Evolutionary conservation across 2,888 invertebrate species (phyloP), one percentile per base, ranked within the genome.

Genomic region (Leptothorax acervorum): DNA sequence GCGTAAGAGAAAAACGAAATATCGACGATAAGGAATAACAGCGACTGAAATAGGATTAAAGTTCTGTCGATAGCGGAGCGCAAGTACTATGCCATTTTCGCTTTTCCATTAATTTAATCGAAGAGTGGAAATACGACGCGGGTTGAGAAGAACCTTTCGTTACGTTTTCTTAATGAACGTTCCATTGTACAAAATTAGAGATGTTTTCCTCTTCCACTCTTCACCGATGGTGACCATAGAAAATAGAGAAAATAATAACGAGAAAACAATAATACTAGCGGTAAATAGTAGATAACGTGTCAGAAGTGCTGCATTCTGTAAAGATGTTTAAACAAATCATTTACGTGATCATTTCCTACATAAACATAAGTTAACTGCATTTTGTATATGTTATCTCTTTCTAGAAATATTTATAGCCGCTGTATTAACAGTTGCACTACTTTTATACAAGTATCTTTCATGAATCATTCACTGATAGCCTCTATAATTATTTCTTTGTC

Each of bases 261-360:
- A 48, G 86, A 35, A 85, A 88, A 90, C 86, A 91, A 91, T 85
- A 88, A 88, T 86, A 89, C 65, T 90, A 90, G 88, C 65, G 53
- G 74, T 90, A 89, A 90, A 88, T 79, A 83, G 86, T 90, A 90
- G 90, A 63, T 89, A 88, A 85, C 86, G 82, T 87, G 84, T 86
- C 87, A 85, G 86, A 91, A 92, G 92, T 91, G 91, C 92, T 91
- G 92, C 89, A 90, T 92, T 91, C 89, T 91, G 87, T 83, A 87
- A 84, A 88, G 55, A 88, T 83, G 73, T 87, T 89, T 79, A 66
- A 55, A 86, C 86, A 83, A 84, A 89, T 87, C 68, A 74, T 79
- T 87, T 87, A 53, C 86, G 78, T 75, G 84, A 74, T 81, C 57
- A 78, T 85, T 81, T 81, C 55, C 71, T 85, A 73, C 48, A 62